Evolutionary conservation across 2,888 invertebrate genomes (phyloP), one percentile per base, ranked within the genome.

Genomic region (Parnassius orleans): DNA sequence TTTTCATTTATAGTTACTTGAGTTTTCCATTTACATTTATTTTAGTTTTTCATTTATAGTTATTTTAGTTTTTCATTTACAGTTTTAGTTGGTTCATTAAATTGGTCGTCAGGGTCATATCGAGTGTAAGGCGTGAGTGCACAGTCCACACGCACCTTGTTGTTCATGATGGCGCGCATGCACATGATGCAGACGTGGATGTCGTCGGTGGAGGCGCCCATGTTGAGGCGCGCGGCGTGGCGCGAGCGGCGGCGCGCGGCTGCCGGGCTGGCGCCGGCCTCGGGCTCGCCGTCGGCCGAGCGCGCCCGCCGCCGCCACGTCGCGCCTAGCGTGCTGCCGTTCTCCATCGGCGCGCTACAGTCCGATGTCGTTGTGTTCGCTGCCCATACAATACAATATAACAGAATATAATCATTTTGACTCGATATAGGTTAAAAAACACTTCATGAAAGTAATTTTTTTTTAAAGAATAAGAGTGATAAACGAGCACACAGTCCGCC

Each of bases 151-250:
- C 33, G n/a, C 42, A 95, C 95, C 94, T 99, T 99, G 84, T 99
- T 99, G 90, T 99, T 99, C 99, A 99, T 99, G 79, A 99, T 99
- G 73, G 99, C 99, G 64, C 99, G 94, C 93, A 99, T 95, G 83
- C 99, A 99, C 96, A 98, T 97, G 78, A 99, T 98, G 93, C 99
- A 99, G 66, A 99, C 98, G 89, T 99, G 99, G 78, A 99, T 98
- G 83, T 99, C 99, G 84, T 99, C 99, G 68, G 98, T 97, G 64
- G 98, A 96, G 75, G 98, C 97, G 60, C 98, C 98, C 97, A 98
- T 97, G 84, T 97, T 98, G 69, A 98, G 92, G 73, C 96, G 94
- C 57, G 97, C 96, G 46, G 97, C 96, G 84, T 98, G 98, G 66
- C 96, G 93, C 48, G 96, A 95, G 66, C 97, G 93, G 52, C 96